Conservation (phyloP, 2,888 invertebrate species). For the Thera obeliscata region DNA sequence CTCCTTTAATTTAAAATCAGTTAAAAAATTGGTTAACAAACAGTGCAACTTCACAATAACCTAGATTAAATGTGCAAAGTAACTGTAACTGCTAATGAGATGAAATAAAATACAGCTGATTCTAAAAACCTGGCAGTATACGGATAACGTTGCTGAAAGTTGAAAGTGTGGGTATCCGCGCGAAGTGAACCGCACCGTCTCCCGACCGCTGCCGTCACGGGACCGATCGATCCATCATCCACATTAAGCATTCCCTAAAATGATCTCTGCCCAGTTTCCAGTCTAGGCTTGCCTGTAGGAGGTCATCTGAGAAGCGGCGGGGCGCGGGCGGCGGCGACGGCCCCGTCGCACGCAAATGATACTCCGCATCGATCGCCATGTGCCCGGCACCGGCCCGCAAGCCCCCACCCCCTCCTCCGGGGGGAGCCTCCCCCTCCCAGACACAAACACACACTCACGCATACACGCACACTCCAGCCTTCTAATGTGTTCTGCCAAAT, state of each 20-base stretch:
- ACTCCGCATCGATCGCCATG: constrained; percentile 79
- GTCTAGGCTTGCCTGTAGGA: constrained; percentile 44
- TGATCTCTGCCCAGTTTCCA: constrained; percentile 17
- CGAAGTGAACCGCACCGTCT: not conserved
- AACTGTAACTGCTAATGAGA: no score
- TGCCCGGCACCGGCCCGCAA: constrained; percentile 62
- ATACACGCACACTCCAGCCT: constrained; percentile 65
- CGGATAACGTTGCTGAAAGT: not conserved
- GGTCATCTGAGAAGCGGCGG: constrained; percentile 34
- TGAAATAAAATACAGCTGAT: no score
- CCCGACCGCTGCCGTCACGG: not conserved
- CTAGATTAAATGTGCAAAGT: not conserved
- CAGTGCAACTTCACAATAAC: no score
- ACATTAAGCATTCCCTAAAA: constrained; percentile 21
- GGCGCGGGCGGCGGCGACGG: constrained; percentile 50
- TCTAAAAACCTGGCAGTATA: not conserved
- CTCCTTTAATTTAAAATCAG: no score
- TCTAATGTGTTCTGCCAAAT: constrained; percentile 81
- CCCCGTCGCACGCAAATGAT: constrained; percentile 79
- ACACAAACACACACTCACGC: constrained; percentile 66
- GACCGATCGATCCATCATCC: constrained; percentile 18
- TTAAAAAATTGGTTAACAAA: no score
- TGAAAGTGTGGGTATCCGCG: not conserved
- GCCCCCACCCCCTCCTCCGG: constrained; percentile 43
- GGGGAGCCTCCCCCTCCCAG: constrained; percentile 48